Conservation (phyloP, 1,140 invertebrate genomes). For the Neodiprion pinetum region DNA sequence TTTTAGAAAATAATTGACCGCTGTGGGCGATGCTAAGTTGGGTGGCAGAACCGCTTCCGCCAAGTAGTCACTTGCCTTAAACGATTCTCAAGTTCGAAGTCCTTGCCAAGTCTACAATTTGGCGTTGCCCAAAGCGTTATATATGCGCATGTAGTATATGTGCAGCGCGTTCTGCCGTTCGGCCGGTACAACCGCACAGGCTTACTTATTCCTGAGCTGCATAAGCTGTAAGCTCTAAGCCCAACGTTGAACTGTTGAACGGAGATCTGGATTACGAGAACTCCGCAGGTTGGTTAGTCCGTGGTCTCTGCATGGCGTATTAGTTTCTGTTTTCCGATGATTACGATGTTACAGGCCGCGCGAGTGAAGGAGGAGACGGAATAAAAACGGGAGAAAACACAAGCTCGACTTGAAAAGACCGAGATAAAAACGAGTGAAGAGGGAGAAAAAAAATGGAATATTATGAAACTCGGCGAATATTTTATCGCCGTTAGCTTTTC, state of each 20-base stretch:
- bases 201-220: neutral
- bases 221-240: neutral
- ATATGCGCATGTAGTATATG: neutral
- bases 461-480: neutral
- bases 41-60: neutral
- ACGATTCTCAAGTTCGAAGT: neutral
- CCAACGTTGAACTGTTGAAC: neutral
- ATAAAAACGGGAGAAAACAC: too few species aligned
- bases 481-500: neutral
- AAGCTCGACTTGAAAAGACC: too few species aligned
- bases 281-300: neutral
- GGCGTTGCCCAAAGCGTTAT: neutral
- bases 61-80: constrained; percentile 3
- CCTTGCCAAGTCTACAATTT: neutral
- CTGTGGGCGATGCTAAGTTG: neutral
- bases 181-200: neutral
- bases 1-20: constrained; percentile 2
- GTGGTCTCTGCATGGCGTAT: neutral
- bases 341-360: neutral
- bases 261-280: neutral
- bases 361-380: too few species aligned
- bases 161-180: neutral
- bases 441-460: too few species aligned
- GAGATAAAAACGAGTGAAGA: too few species aligned
- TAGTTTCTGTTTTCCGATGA: neutral